Conservation (phyloP, 2,797 vertebrate species). For the Acanthornis magna region DNA sequence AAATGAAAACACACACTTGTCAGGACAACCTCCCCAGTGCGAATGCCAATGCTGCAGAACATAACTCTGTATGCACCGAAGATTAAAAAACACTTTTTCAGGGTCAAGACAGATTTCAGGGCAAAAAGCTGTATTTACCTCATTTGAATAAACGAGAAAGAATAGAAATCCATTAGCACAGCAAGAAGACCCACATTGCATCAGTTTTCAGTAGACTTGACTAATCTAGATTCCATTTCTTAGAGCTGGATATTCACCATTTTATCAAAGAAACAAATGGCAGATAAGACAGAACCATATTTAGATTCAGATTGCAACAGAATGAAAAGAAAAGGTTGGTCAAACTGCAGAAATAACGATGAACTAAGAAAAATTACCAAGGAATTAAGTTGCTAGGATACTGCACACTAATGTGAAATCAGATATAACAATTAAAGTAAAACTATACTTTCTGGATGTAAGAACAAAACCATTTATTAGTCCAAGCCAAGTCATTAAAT, state of each 20-base stretch:
- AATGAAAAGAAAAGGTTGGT: not conserved
- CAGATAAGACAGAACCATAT: not conserved
- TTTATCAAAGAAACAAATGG: not conserved
- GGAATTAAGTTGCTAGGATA: conserved; percentile 74
- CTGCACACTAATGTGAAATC: conserved; percentile 68
- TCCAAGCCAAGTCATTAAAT: conserved; percentile 70
- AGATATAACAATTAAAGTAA: conserved; percentile 75
- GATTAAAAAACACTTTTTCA: conserved; percentile 1
- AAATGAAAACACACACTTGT: conserved; percentile 44
- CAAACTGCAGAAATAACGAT: not conserved
- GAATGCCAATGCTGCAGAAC: conserved; percentile 56
- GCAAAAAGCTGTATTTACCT: conserved; percentile 9
- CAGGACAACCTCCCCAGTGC: conserved; percentile 41
- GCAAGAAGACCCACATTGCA: not conserved
- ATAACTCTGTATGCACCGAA: not conserved
- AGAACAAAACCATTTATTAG: conserved; percentile 73
- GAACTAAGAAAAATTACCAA: conserved; percentile 7
- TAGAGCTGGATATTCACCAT: not conserved
- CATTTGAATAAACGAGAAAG: not conserved
- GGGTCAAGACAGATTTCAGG: conserved; percentile 10
- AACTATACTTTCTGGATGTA: conserved; percentile 64
- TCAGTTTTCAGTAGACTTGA: not conserved
- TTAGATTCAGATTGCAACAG: not conserved
- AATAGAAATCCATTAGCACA: not conserved
- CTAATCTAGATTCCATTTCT: not conserved